A percentile compares a stretch with the other conserved stretches of the same genome.
Conservation (phyloP, 2,113 vertebrate species). For the Pycnonotus jocosus region DNA sequence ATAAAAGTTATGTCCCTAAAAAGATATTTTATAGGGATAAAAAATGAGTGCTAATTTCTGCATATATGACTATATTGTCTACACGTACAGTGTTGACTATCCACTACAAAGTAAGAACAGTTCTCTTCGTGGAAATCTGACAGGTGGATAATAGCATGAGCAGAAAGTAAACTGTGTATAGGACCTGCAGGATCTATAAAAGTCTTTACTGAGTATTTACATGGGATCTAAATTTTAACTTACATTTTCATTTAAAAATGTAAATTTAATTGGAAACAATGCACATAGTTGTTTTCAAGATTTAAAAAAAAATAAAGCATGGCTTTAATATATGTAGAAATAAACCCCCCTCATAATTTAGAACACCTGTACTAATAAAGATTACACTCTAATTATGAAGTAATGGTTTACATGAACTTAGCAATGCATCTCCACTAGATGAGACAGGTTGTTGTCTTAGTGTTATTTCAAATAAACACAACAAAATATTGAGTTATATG, state of each 20-base stretch:
- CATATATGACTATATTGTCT: neutral
- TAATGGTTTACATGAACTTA: neutral
- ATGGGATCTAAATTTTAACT: neutral
- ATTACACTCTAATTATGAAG: neutral
- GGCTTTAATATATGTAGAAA: neutral
- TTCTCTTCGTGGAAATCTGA: neutral
- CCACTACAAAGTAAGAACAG: neutral
- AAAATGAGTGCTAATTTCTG: neutral
- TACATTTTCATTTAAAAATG: neutral
- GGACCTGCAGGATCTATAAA: neutral
- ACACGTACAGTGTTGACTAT: neutral
- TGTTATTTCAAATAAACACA: neutral
- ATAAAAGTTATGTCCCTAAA: slow-evolving; percentile 6
- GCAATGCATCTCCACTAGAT: neutral
- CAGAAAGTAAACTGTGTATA: neutral
- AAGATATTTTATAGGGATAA: neutral
- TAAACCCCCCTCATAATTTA: neutral
- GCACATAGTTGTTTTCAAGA: neutral
- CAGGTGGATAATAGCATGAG: neutral
- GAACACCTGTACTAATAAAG: neutral
- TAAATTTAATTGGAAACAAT: neutral
- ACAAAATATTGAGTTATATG: neutral
- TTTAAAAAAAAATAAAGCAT: neutral
- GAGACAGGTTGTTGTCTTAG: neutral
- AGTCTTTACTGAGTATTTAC: neutral